These are phyloP conservation scores for Decapterus maruadsi DNA, from an alignment of 2,797 vertebrate genomes.

Conservation along the genomic window DNA sequence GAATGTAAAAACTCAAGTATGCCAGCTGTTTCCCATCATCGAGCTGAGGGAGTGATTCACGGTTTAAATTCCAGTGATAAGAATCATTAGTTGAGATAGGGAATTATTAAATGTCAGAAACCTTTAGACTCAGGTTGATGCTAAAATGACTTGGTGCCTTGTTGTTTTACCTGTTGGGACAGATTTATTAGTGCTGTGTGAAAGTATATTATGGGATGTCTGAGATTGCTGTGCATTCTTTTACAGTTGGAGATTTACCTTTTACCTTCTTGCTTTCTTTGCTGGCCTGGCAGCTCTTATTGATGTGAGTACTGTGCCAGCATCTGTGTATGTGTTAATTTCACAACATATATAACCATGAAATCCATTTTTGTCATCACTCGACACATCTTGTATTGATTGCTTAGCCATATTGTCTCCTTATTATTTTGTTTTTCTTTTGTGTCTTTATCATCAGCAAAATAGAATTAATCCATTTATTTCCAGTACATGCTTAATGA, in stretches of 20 bases:
- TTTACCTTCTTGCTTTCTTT: conserved; percentile 98
- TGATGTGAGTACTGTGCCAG: conserved; percentile 89
- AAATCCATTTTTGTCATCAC: not conserved
- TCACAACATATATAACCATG: not conserved
- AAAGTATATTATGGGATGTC: conserved; percentile 23
- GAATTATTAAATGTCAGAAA: not conserved
- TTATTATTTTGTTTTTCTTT: not conserved
- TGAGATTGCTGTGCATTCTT: conserved; percentile 81
- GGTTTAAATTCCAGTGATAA: not conserved
- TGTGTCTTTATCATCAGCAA: not conserved
- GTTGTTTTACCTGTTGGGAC: not conserved
- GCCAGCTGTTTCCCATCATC: conserved; percentile 8
- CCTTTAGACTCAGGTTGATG: not conserved
- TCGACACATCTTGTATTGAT: not conserved
- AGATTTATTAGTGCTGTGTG: not conserved
- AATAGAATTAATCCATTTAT: not conserved
- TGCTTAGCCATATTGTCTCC: too few species aligned
- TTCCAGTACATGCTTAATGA: not conserved
- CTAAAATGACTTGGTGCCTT: conserved; percentile 1
- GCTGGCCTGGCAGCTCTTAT: conserved; percentile 93
- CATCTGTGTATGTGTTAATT: not conserved
- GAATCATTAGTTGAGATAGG: not conserved
- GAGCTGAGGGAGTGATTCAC: not conserved
- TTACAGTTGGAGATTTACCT: conserved; percentile 98
- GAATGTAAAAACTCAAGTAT: not conserved